Evolutionary conservation across 2,888 invertebrate species (phyloP).

Genomic region (Euplexia lucipara): DNA sequence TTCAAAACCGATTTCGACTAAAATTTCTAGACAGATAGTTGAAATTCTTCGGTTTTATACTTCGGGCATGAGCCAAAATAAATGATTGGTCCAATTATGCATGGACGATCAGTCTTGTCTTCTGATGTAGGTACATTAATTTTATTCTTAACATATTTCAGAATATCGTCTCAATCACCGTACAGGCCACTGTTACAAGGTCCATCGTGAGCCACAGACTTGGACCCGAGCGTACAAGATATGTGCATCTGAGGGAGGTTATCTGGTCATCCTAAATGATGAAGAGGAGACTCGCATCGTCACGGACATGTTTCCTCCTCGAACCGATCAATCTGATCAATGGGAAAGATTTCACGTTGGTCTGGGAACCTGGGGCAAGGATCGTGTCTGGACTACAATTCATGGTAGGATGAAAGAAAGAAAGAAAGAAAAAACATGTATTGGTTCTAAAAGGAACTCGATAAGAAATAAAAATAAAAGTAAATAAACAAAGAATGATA

Average conservation of each 20-base stretch:
- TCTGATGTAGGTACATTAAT: too few relatives aligned
- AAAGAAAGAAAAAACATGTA: too few relatives aligned
- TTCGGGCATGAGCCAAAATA: too few relatives aligned
- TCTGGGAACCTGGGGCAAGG: constrained; percentile 24
- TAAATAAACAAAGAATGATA: too few relatives aligned
- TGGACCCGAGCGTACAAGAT: constrained; percentile 32
- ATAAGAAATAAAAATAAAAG: too few relatives aligned
- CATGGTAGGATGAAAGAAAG: too few relatives aligned
- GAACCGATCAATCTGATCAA: neutral
- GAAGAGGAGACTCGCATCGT: constrained; percentile 25
- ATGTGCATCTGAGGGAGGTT: constrained; percentile 36
- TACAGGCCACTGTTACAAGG: constrained; percentile 51
- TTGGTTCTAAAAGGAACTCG: too few relatives aligned
- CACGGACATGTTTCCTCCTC: constrained; percentile 19
- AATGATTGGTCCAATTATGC: too few relatives aligned
- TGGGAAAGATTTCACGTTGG: constrained; percentile 25
- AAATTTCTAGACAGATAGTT: too few relatives aligned
- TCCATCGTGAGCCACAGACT: neutral
- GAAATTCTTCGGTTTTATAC: too few relatives aligned
- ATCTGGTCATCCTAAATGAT: constrained; percentile 44
- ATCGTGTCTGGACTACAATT: constrained; percentile 21
- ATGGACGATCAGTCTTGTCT: too few relatives aligned
- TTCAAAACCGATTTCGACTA: too few relatives aligned
- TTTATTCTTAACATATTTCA: constrained; percentile 11
- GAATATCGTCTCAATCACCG: constrained; percentile 27